Base-by-base conservation (phyloP, 2,888 invertebrate genomes). In the Dicroscelio sp. region DNA sequence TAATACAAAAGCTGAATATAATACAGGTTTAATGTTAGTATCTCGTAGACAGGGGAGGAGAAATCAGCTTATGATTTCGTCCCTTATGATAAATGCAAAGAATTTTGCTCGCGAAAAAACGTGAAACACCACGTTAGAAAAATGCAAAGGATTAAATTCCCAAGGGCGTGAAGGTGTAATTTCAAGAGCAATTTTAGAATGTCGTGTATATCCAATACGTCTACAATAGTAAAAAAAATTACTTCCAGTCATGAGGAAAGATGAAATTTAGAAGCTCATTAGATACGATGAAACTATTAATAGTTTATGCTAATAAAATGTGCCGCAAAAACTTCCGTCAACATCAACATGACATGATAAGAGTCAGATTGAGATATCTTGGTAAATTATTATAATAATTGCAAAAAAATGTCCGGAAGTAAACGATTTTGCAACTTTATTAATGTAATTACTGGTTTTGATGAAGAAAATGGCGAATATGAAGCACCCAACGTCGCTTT, bases 21-120 rank as follows among this genome's bases (percentile, higher is more conserved):
- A 60, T 60, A 27, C 25, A 8, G 60, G 60, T 6, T 6, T 6
- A 17, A 27, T 60, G 27, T 25, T 60, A 27, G 60, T 60, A 10
- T 23, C 60, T 10, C 23, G 60, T 25, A 4, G 60, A 60, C 8
- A 17, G n/a, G n/a, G n/a, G n/a, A n/a, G n/a, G n/a, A 17, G 4
- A 60, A 67, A 20, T n/a, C n/a, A 55, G 93, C 88, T 10, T 52
- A 63, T 35, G 67, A 93, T 69, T 94, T 82, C 30, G 83, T 35
- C 30, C 43, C 92, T 1, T 94, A 93, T 86, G 65, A 73, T 17
- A 79, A 73, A 20, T 94, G 93, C 33, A 92, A 92, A 75, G 90
- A 89, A 30, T 93, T 90, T 52, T 94, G 90, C 73, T 25, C 90
- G 0, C 83, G 90, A 89, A 83, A 76, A 10, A 93, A 80, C 43